Evolutionary conservation across 30 jellyfish, hydroid and myxozoan genomes (phyloP), one percentile per base, ranked within the genome.

Genomic region (Turritopsis dohrnii): DNA sequence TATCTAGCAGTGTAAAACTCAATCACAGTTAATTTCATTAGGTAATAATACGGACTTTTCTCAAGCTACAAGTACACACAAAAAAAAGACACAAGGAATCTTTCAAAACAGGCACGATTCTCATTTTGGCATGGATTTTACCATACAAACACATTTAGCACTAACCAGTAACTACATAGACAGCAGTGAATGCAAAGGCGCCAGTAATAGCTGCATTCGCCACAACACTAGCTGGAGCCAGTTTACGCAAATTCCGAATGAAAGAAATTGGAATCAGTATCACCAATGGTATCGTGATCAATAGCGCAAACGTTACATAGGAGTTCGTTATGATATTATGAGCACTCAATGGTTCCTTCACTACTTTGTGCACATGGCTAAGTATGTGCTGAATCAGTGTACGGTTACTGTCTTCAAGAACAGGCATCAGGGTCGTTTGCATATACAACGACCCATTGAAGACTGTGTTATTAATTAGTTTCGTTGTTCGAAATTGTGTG

Each of bases 171-270:
- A 88, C 83, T 28, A 94, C 86, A 84, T 85, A 94, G 52, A 87
- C 69, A 1, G 94, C 99, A 52, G 96, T 89, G 25, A 96, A 96
- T 5, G 85, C 81, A 79, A 89, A 88, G 8, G 96, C 99, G 0
- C 92, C 96, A 30, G 93, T 79, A 18, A 94, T 85, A 13, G 99
- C 74, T 7, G 90, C 94, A 80, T 94, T 94, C 27, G 99, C 99
- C 23, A 94, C 52, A 21, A 94, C 95, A 79, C 99, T 94, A 66
- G 89, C 90, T 1, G 99, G 99, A 18, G 96, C 99, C 21, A 94
- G 92, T 75, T 94, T 94, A 4, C 99, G 88, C 20, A 94, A 26
- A 54, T 85, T 83, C 7, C 96, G 71, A 24, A 94, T 71, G 28
- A 87, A 94, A 31, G 99, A 76, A 53, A 94, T 88, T 53, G 83